Evolutionary conservation across 2,113 vertebrate genomes (phyloP), one percentile per base, ranked within the genome.

Genomic region (Prietella phreatophila): DNA sequence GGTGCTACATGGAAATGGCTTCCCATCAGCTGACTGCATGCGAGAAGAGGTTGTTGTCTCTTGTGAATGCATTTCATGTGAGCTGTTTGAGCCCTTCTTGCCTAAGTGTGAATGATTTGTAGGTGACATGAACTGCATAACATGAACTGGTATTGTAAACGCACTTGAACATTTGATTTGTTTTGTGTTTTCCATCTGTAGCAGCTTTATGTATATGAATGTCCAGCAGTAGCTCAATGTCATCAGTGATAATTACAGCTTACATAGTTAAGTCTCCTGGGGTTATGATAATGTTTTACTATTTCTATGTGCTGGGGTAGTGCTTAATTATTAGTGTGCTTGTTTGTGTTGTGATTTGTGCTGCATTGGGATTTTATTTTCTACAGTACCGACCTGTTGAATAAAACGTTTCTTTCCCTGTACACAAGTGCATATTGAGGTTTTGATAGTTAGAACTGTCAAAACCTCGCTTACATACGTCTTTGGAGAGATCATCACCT

Each of bases 21-120:
- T 79, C 53, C 67, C 19, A 42, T 84, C 55, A 71, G 58, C 84
- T 84, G 76, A 82, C 27, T 81, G 89, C 89, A 90, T 90, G 89
- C 63, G 30, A 84, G 58, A 75, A 22, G 73, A 83, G 39, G 67
- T 55, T 58, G 60, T n/a, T 84, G 75, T 86, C 27, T 84, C 17
- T 79, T 88, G 80, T 88, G 73, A 81, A 84, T 76, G 83, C 71
- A 22, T 84, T 84, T 84, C 25, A 79, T 80, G 27, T 86, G 56
- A 25, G n/a, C 81, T 36, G 53, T 86, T 17, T 88, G 39, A 73
- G 55, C 73, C 87, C 75, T 33, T 86, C 65, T 30, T 73, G 80
- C 63, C 39, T 73, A 53, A 65, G 63, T 81, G 71, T 87, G 47
- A 85, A 53, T 85, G 85, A 47, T 86, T 33, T 87, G 82, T 86